phyloP scores from a whole-genome alignment of 2,888 invertebrate species.

The Acanthosepion lycidas region DNA sequence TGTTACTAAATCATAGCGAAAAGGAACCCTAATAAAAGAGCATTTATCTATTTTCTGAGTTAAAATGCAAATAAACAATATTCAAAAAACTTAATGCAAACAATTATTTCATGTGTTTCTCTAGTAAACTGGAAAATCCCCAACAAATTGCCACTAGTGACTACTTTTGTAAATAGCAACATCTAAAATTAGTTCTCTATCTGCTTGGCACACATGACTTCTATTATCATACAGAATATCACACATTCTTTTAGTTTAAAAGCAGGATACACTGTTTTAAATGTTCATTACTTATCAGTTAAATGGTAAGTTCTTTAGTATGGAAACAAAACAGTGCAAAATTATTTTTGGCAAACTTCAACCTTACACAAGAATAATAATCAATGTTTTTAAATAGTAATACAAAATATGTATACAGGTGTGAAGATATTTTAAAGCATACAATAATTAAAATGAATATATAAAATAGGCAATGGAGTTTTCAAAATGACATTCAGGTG shows the following conservation, averaged over 20 bases:
- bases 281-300: conserved; percentile 11
- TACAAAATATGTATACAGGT: neutral
- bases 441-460: neutral
- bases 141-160: neutral
- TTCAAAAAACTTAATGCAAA: neutral
- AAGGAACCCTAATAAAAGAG: neutral
- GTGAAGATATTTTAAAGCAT: neutral
- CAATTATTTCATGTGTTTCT: conserved; percentile 5
- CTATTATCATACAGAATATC: neutral
- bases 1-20: neutral
- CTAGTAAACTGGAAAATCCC: neutral
- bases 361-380: neutral
- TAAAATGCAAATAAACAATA: neutral
- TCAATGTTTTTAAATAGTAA: neutral
- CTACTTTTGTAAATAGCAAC: conserved; percentile 2
- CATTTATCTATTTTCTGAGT: too few relatives aligned
- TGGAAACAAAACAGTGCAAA: neutral
- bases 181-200: conserved; percentile 17
- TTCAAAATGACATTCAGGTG: neutral
- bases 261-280: neutral
- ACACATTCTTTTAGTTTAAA: conserved; percentile 13
- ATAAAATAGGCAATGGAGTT: neutral
- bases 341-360: neutral
- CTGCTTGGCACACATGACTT: neutral
- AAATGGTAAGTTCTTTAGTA: neutral